These are phyloP conservation scores for Gallirallus australis DNA, from an alignment of 2,797 vertebrate species.

Conservation along the genomic window DNA sequence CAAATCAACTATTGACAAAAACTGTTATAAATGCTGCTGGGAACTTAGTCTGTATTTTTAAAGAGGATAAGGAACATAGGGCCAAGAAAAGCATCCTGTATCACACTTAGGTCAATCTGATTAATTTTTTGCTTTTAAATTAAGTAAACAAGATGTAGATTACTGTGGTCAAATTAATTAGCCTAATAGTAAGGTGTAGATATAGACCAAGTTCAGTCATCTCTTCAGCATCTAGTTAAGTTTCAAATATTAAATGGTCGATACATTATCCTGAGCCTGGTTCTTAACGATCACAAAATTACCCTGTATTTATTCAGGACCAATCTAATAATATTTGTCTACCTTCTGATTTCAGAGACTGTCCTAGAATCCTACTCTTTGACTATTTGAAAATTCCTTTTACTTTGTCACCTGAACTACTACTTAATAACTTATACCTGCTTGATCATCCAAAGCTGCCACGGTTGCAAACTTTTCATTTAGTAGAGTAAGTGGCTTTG, in stretches of 20 bases:
- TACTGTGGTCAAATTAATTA: not conserved
- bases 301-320: not conserved
- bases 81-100: not conserved
- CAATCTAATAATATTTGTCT: not conserved
- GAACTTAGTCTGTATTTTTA: not conserved
- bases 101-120: not conserved
- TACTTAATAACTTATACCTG: not conserved
- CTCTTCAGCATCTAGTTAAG: not conserved
- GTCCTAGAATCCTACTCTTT: not conserved
- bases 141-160: not conserved
- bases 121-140: not conserved
- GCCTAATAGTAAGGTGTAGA: not conserved
- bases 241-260: not conserved
- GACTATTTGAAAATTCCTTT: not conserved
- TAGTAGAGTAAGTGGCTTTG: not conserved
- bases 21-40: not conserved
- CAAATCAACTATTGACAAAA: not conserved
- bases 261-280: not conserved
- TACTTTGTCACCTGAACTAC: not conserved
- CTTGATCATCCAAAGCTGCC: not conserved
- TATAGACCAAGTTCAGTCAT: not conserved
- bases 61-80: not conserved
- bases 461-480: not conserved
- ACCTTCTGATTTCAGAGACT: not conserved
- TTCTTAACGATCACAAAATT: not conserved